These are phyloP conservation scores for Acrobasis suavella DNA, from an alignment of 2,888 invertebrate species.

Conservation along the genomic window DNA sequence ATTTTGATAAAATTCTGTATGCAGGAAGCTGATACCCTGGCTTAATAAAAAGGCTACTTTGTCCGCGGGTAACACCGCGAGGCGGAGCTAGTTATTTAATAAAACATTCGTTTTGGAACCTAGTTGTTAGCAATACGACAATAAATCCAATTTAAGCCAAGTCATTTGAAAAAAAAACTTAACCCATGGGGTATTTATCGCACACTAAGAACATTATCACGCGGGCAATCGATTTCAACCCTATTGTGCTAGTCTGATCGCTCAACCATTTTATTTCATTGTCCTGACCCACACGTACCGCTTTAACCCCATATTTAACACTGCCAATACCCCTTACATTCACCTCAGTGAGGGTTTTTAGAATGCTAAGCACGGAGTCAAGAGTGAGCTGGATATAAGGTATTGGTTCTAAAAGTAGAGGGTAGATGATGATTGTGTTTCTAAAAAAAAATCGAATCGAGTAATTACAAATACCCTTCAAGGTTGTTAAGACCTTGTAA, in stretches of 20 bases:
- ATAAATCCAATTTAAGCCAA: too few relatives aligned
- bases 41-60: too few relatives aligned
- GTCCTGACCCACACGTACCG: conserved; percentile 62
- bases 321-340: conserved; percentile 4
- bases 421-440: too few relatives aligned
- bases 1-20: too few relatives aligned
- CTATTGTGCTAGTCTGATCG: conserved; percentile 63
- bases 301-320: conserved; percentile 22
- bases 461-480: too few relatives aligned
- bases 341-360: neutral
- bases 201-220: conserved; percentile 63
- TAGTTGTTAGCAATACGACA: too few relatives aligned
- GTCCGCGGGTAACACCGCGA: too few relatives aligned
- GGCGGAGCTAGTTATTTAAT: too few relatives aligned
- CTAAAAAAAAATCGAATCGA: too few relatives aligned
- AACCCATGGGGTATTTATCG: neutral
- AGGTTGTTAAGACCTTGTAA: too few relatives aligned
- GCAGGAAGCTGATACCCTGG: too few relatives aligned
- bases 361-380: conserved; percentile 11
- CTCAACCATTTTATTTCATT: conserved; percentile 78
- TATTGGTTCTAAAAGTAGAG: neutral
- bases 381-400: neutral
- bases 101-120: too few relatives aligned
- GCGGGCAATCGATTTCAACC: conserved; percentile 78
- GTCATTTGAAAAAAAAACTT: neutral